Evolutionary conservation across 2,888 invertebrate genomes (phyloP).

Genomic region (Augiades crinisus): DNA sequence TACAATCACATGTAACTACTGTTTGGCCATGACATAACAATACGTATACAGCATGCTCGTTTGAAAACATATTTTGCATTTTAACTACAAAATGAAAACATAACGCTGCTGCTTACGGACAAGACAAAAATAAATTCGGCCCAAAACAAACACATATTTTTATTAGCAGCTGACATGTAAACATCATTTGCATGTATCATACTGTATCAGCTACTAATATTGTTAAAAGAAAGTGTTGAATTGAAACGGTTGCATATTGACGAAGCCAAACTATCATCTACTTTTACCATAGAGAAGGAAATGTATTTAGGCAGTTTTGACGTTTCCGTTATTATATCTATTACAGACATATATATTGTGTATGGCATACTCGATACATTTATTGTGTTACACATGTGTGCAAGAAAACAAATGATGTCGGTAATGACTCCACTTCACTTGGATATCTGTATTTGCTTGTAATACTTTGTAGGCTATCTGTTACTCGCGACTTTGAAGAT

Average conservation of each 20-base stretch:
- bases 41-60: conserved; percentile 7
- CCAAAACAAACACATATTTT: not conserved
- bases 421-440: no score
- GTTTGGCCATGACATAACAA: conserved; percentile 6
- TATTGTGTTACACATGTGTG: not conserved
- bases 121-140: not conserved
- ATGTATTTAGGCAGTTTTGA: not conserved
- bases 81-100: conserved; percentile 1
- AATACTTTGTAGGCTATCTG: no score
- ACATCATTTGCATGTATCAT: not conserved
- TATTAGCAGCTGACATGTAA: not conserved
- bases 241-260: not conserved
- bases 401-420: not conserved
- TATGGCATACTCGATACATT: not conserved
- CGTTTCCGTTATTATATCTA: no score
- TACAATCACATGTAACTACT: conserved; percentile 5
- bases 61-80: not conserved
- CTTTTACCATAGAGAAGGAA: not conserved
- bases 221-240: not conserved
- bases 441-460: no score
- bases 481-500: no score
- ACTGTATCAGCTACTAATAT: conserved; percentile 4
- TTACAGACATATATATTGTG: not conserved
- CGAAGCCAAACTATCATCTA: not conserved
- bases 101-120: no score